Base-by-base conservation (phyloP, 1,140 invertebrate species). In the Aphidius gifuensis region DNA sequence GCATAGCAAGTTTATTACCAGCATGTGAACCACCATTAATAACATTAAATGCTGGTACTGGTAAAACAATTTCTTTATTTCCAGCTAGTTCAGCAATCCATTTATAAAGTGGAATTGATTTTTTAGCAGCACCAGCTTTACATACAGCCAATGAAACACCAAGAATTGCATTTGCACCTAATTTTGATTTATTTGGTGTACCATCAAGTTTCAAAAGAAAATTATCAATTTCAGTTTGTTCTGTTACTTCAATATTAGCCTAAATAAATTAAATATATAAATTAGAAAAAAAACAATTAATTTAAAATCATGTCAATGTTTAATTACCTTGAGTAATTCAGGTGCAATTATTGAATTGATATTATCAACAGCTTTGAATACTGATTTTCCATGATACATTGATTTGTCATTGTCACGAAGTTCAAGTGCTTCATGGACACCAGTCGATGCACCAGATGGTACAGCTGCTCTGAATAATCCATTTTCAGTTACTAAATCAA, bases 11-110 rank as follows among this genome's bases (percentile, higher is more conserved):
- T 78, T 97, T 97, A 80, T 99, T 99, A 65, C 96, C 98, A 75
- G 98, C 97, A 79, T 99, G 98, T 59, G 93, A 96, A 45, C 97
- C 98, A 68, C 98, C 98, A 79, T 99, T 99, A 80, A 99, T 99
- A 11, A 99, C 96, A 80, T 99, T 99, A 80, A 99, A 97, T 45
- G 96, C 94, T 60, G 97, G 98, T 5, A 96, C 92, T 6, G 98
- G 98, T 51, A 99, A 83, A 62, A 98, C 90, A 66, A 98, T 92
- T 7, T 96, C 83, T 60, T 83, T 87, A 73, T 94, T 96, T 69
- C 94, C 95, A 73, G 96, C 92, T 69, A 99, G 85, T 70, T 98
- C 92, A 65, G 95, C 94, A 71, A 98, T 89, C 77, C 98, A 92
- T 84, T 83, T 84, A 75, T 90, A 92, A 47, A 98, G 84, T n/a